Percentiles rank a stretch among this genome's conserved stretches.
phyloP scores from a whole-genome alignment of 2,113 vertebrate genomes.

The Trogon surrucura region DNA sequence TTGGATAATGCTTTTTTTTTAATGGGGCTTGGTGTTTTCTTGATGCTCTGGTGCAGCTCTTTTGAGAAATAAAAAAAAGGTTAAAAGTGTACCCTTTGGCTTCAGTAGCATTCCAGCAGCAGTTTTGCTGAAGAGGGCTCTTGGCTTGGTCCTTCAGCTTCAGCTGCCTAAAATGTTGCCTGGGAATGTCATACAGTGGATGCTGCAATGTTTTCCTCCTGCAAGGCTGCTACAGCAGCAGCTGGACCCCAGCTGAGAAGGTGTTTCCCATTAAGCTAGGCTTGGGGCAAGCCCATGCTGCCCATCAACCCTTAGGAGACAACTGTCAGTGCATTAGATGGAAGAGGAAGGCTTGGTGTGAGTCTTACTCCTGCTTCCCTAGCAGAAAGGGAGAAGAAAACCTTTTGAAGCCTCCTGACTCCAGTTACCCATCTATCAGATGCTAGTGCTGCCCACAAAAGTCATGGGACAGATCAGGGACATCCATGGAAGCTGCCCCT shows the following conservation, averaged over 20 bases:
- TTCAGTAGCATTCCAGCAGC: background rate
- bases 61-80: background rate
- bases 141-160: background rate
- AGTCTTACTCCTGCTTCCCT: background rate
- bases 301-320: background rate
- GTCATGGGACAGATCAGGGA: too few species aligned
- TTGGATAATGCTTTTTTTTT: background rate
- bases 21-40: background rate
- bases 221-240: background rate
- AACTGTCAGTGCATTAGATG: background rate
- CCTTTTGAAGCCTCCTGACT: background rate
- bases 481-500: background rate
- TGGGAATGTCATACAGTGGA: background rate
- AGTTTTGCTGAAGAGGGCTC: background rate
- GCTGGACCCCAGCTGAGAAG: background rate
- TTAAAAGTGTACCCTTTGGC: background rate
- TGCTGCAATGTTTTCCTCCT: background rate
- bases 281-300: background rate
- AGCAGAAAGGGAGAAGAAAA: background rate
- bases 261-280: background rate
- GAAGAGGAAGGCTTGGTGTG: background rate
- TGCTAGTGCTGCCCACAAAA: background rate
- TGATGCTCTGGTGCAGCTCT: background rate
- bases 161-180: background rate
- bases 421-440: background rate